Evolutionary conservation across 1,140 invertebrate species (phyloP), one percentile per base, ranked within the genome.

Genomic region (Drosophila ambigua): DNA sequence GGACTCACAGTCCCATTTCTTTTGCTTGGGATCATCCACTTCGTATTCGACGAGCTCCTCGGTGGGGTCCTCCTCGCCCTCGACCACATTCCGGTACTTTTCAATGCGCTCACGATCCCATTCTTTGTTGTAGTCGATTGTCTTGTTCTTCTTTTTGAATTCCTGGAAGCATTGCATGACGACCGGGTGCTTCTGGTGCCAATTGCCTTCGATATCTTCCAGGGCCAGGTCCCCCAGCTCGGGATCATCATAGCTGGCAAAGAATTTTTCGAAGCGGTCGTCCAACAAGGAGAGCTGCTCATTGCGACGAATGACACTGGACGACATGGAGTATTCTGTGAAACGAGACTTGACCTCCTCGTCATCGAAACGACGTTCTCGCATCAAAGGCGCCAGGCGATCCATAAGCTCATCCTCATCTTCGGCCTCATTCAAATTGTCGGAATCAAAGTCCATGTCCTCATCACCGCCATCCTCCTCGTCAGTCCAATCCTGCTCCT

Each of bases 261-360:
- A 97, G 78, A 97, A 97, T 92, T 95, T 95, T 93, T 99, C 98
- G 94, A 99, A 99, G 84, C 95, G 94, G 84, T 98, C 95, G 94
- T 99, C 98, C 0, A 99, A 91, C 28, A 97, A 89, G 0, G 95
- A 94, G 0, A 99, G 93, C 51, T 97, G 95, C 59, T 97, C 94
- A 92, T 98, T 98, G 73, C 98, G 94, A 60, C 94, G 93, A 4
- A 99, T 97, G 0, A 98, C 96, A 80, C 97, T 98, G 48, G 97
- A 98, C 0, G 96, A 96, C 95, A 99, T 97, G 0, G 98, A 99
- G 92, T 98, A 99, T 81, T 97, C 95, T 0, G 98, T 98, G 92
- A 99, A 99, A 15, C 95, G 92, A 0, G 97, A 97, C 91, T 96
- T 97, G 0, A 96, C 96, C 91, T 98, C 96, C 82, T 96, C 95